phyloP scores from a whole-genome alignment of 2,888 invertebrate species.

The Meghimatium bilineatum region DNA sequence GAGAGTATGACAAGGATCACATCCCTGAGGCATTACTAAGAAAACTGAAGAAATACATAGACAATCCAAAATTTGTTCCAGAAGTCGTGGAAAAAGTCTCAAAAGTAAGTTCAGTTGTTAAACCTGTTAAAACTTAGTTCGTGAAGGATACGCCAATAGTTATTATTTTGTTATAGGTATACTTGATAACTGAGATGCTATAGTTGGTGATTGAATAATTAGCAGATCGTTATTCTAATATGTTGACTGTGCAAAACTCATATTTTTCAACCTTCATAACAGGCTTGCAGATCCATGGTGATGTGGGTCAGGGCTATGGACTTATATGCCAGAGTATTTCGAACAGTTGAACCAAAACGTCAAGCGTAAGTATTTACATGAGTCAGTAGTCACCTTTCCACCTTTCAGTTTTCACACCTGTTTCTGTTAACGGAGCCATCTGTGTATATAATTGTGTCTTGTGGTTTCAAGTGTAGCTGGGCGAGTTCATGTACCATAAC shows the following conservation, averaged over 20 bases:
- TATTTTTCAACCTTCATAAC: constrained; percentile 13
- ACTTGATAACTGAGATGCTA: too few species aligned
- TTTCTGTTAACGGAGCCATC: too few species aligned
- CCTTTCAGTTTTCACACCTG: too few species aligned
- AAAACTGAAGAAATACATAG: constrained; percentile 88
- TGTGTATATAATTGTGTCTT: too few species aligned
- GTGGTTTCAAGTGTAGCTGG: too few species aligned
- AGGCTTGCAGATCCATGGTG: constrained; percentile 93
- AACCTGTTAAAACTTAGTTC: too few species aligned
- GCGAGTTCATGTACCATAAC: too few species aligned
- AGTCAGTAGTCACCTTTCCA: too few species aligned
- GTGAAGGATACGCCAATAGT: too few species aligned
- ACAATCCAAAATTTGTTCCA: constrained; percentile 90
- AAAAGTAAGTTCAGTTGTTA: constrained; percentile 64
- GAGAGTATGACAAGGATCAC: constrained; percentile 91
- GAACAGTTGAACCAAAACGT: constrained; percentile 92
- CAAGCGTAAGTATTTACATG: constrained; percentile 82
- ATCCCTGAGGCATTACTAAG: constrained; percentile 85
- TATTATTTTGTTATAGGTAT: too few species aligned
- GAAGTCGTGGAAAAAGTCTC: constrained; percentile 89
- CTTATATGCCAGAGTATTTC: constrained; percentile 90
- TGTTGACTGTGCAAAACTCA: not conserved
- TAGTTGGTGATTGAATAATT: too few species aligned
- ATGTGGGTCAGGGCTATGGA: constrained; percentile 95
- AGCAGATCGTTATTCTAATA: too few species aligned